A percentile compares a stretch with the other conserved stretches of the same genome.
phyloP scores from a whole-genome alignment of 1,140 invertebrate genomes.

The Sipha flava region DNA sequence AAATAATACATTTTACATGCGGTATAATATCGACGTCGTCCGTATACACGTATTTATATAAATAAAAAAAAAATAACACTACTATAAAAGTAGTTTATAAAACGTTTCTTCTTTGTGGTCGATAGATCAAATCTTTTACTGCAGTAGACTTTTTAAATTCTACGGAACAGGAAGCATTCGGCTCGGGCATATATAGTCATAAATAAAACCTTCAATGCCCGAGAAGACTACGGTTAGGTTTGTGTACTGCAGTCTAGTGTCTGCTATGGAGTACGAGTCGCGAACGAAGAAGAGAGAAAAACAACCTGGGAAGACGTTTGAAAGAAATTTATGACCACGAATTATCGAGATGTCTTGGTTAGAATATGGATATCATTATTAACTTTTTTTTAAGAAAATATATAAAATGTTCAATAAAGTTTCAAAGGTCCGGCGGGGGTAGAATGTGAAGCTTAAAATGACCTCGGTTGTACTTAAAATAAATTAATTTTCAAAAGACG shows the following conservation, averaged over 20 bases:
- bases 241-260: too few relatives aligned
- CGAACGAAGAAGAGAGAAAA: not conserved
- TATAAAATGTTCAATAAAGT: not conserved
- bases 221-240: too few relatives aligned
- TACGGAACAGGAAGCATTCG: not conserved
- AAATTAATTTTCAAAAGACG: not conserved
- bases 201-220: not conserved
- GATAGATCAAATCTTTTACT: not conserved
- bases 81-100: slow-evolving; percentile 1
- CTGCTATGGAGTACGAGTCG: not conserved
- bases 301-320: not conserved
- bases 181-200: not conserved
- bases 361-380: not conserved
- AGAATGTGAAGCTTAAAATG: not conserved
- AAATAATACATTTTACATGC: not conserved
- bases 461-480: not conserved
- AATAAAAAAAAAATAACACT: not conserved
- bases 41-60: not conserved
- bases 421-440: not conserved
- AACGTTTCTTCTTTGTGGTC: not conserved
- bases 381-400: not conserved
- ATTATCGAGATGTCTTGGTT: not conserved
- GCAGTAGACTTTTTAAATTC: not conserved
- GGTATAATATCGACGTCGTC: not conserved
- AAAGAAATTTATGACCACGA: not conserved